These are phyloP conservation scores for Drosophila mayaguana DNA, from an alignment of 2,888 invertebrate species.

Conservation along the genomic window DNA sequence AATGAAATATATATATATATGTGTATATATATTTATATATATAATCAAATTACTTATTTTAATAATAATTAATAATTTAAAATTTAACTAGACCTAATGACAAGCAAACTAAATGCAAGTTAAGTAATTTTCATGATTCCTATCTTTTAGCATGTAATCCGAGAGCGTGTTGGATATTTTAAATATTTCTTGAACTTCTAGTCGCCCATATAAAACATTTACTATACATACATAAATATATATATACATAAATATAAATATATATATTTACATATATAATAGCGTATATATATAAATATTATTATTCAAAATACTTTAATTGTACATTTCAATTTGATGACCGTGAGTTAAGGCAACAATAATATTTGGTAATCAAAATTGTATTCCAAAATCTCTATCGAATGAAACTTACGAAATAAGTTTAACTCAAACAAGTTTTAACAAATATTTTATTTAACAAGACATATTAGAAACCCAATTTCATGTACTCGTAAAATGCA, in stretches of 20 bases:
- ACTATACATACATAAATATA: constrained; percentile 50
- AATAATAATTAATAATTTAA: constrained; percentile 49
- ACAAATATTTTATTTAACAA: constrained; percentile 37
- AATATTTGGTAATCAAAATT: constrained; percentile 43
- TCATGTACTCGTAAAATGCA: constrained; percentile 64
- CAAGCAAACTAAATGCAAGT: constrained; percentile 49
- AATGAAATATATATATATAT: constrained; percentile 24
- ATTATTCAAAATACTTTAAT: constrained; percentile 47
- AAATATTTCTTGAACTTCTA: constrained; percentile 77
- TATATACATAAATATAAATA: constrained; percentile 23
- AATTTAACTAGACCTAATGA: constrained; percentile 51
- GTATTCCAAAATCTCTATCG: constrained; percentile 23
- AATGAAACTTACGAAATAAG: constrained; percentile 23
- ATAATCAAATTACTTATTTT: constrained; percentile 67
- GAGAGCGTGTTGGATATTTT: constrained; percentile 62
- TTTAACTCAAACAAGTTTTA: constrained; percentile 33
- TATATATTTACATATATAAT: constrained; percentile 15
- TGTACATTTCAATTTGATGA: constrained; percentile 52
- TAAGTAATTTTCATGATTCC: constrained; percentile 78
- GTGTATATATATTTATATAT: constrained; percentile 27
- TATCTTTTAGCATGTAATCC: constrained; percentile 72
- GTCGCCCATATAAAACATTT: constrained; percentile 78
- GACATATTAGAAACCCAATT: constrained; percentile 45
- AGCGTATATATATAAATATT: constrained; percentile 18
- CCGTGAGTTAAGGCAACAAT: constrained; percentile 40